Percentiles rank a stretch among this genome's conserved stretches.
Evolutionary conservation across 2,888 invertebrate genomes (phyloP).

Genomic region (Teleogryllus oceanicus): DNA sequence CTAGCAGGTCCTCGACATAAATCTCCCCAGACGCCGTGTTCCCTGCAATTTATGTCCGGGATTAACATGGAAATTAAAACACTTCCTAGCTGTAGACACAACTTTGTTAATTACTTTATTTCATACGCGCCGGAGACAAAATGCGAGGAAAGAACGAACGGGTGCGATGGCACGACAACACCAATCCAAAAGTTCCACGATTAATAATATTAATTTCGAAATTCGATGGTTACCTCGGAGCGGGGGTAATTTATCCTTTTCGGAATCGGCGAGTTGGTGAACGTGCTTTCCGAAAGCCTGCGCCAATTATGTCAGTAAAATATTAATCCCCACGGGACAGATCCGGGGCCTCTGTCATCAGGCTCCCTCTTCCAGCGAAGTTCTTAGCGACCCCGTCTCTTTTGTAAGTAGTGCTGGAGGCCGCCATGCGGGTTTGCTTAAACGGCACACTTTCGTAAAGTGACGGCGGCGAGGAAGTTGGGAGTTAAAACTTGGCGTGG

Average conservation of each 20-base stretch:
- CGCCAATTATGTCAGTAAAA: too few relatives aligned
- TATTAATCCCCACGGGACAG: too few relatives aligned
- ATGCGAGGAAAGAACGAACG: neutral
- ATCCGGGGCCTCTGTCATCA: too few relatives aligned
- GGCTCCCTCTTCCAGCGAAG: too few relatives aligned
- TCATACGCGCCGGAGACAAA: neutral
- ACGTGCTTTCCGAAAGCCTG: too few relatives aligned
- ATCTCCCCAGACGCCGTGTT: neutral
- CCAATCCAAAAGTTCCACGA: neutral
- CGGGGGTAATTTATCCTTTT: neutral
- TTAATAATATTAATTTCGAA: neutral
- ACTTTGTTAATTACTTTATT: slow-evolving; percentile 12
- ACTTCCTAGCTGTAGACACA: neutral
- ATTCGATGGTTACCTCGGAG: neutral
- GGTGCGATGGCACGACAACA: neutral
- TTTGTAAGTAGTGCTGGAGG: too few relatives aligned
- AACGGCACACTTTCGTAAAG: too few relatives aligned
- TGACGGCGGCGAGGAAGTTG: too few relatives aligned
- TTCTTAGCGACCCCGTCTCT: too few relatives aligned
- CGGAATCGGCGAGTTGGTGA: neutral
- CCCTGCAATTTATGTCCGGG: neutral
- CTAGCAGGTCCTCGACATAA: neutral
- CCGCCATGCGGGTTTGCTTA: too few relatives aligned
- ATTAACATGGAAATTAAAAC: slow-evolving; percentile 7
- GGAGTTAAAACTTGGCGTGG: too few relatives aligned